Evolutionary conservation across 2,797 vertebrate species (phyloP).

Genomic region (Pitangus sulphuratus): DNA sequence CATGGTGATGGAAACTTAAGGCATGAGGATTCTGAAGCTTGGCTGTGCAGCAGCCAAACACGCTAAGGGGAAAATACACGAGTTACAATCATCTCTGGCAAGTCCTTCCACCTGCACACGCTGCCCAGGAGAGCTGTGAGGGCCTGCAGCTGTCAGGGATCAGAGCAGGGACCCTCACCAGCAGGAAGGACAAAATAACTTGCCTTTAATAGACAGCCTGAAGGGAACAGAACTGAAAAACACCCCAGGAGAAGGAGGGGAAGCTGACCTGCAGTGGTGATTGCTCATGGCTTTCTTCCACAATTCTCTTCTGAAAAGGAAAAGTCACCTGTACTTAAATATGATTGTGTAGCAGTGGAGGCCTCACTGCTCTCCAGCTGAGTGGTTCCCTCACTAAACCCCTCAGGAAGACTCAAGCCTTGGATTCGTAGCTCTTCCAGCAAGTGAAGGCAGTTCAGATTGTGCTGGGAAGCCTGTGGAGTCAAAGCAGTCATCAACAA

Average conservation of each 20-base stretch:
- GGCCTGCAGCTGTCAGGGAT: background rate
- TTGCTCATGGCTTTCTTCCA: background rate
- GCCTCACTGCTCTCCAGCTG: background rate
- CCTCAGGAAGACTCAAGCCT: background rate
- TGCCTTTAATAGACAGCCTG: background rate
- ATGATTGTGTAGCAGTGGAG: background rate
- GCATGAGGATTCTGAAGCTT: background rate
- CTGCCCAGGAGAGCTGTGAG: background rate
- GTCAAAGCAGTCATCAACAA: background rate
- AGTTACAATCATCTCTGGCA: background rate
- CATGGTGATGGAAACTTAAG: fast-evolving
- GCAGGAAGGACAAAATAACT: background rate
- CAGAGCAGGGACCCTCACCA: background rate
- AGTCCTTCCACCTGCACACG: background rate
- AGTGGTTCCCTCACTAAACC: background rate
- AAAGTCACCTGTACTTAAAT: background rate
- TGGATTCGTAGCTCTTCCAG: background rate
- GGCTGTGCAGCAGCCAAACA: background rate
- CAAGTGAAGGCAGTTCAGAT: background rate
- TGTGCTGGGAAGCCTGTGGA: background rate
- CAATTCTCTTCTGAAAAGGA: background rate
- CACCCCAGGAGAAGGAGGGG: background rate
- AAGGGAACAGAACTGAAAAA: background rate
- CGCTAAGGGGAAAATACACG: fast-evolving
- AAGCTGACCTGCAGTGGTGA: background rate